Conservation (phyloP, 1,140 invertebrate genomes). For the Nebria ingens region DNA sequence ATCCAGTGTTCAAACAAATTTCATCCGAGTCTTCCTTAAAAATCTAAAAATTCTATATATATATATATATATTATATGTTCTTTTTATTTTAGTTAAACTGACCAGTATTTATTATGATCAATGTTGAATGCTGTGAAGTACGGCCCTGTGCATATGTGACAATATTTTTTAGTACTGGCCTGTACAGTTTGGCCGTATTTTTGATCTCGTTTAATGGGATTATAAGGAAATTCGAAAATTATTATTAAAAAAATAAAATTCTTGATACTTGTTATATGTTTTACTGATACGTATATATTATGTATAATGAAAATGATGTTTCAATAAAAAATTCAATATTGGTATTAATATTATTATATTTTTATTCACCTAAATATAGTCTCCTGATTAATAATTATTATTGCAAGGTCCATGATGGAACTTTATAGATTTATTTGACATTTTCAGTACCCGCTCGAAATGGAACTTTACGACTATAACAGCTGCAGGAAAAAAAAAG, state of each 20-base stretch:
- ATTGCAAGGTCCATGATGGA: too few species aligned
- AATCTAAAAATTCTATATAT: too few species aligned
- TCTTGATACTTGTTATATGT: conserved; percentile 24
- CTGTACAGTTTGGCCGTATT: conserved; percentile 1
- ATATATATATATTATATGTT: too few species aligned
- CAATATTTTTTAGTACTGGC: neutral
- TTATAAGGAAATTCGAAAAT: conserved; percentile 14
- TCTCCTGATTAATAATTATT: too few species aligned
- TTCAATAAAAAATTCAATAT: conserved; percentile 19
- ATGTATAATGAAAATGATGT: conserved; percentile 24
- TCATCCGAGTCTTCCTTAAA: too few species aligned
- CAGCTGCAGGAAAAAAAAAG: too few species aligned
- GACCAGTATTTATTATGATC: conserved; percentile 22
- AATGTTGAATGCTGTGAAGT: conserved; percentile 19
- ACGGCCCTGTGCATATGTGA: neutral
- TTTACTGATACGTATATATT: conserved; percentile 25
- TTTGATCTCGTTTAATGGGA: conserved; percentile 25
- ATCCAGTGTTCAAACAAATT: too few species aligned
- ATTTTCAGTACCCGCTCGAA: too few species aligned
- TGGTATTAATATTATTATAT: conserved; percentile 14
- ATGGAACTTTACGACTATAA: too few species aligned
- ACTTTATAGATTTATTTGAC: too few species aligned
- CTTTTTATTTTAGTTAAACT: too few species aligned
- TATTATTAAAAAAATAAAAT: neutral
- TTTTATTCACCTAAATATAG: too few species aligned